These are phyloP conservation scores for Limnephilus marmoratus DNA, from an alignment of 2,888 invertebrate species.

Conservation along the genomic window DNA sequence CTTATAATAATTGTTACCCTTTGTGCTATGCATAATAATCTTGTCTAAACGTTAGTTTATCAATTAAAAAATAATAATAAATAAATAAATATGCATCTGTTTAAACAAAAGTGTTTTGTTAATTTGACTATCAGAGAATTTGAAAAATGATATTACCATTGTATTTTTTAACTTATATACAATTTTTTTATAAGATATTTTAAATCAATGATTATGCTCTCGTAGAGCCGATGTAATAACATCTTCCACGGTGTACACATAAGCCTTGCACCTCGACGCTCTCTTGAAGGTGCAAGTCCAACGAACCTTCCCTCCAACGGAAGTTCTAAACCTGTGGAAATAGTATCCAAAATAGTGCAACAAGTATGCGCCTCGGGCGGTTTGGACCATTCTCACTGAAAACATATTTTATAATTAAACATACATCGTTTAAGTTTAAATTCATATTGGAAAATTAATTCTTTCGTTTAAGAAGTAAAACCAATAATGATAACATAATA, in stretches of 20 bases:
- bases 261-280: conserved; percentile 65
- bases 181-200: background rate
- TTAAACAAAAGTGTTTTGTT: background rate
- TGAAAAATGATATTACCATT: background rate
- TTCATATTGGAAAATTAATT: background rate
- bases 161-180: background rate
- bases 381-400: background rate
- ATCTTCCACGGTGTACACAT: conserved; percentile 48
- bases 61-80: no score
- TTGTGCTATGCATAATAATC: no score
- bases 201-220: conserved; percentile 15
- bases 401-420: background rate
- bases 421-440: background rate
- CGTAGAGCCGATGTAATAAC: background rate
- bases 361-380: background rate
- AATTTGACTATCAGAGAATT: background rate
- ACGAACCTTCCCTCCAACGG: conserved; percentile 43
- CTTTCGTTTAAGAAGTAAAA: background rate
- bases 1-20: no score
- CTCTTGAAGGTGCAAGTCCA: conserved; percentile 67
- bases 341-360: background rate
- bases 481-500: background rate
- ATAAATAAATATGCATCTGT: no score
- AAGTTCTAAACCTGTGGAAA: conserved; percentile 11
- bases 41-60: no score